Conservation (phyloP, 2,797 vertebrate species). For the Anabacerthia variegaticeps region DNA sequence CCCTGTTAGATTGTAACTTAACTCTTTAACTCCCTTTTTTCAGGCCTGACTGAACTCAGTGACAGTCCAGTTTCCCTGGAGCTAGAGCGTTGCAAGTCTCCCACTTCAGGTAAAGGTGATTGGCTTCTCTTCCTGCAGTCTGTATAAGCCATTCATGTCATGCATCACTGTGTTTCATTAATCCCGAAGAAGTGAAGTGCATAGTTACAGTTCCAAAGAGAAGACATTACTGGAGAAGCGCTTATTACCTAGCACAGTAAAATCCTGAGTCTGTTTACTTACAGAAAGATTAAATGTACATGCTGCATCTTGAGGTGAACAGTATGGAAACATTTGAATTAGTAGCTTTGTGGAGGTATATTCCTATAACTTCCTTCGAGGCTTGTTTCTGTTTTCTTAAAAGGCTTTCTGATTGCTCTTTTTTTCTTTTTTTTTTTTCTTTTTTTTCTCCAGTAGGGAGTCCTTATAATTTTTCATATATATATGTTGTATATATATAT, state of each 20-base stretch:
- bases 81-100: slow-evolving; percentile 95
- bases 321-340: background rate
- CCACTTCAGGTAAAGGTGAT: slow-evolving; percentile 92
- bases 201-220: background rate
- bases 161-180: slow-evolving; percentile 55
- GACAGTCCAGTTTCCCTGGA: slow-evolving; percentile 94
- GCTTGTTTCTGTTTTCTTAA: background rate
- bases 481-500: background rate
- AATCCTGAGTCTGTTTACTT: background rate
- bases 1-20: slow-evolving; percentile 60
- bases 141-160: slow-evolving; percentile 53
- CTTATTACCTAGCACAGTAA: background rate
- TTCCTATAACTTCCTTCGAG: background rate
- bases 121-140: slow-evolving; percentile 52
- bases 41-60: slow-evolving; percentile 95
- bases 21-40: slow-evolving; percentile 64
- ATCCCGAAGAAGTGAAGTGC: slow-evolving; percentile 26
- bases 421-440: background rate
- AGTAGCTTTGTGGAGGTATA: background rate
- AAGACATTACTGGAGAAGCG: background rate
- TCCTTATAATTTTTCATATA: background rate
- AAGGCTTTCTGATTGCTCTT: background rate
- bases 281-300: background rate
- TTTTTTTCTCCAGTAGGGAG: background rate
- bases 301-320: background rate